phyloP scores from a whole-genome alignment of 1,140 invertebrate species.

The Microplitis demolitor region DNA sequence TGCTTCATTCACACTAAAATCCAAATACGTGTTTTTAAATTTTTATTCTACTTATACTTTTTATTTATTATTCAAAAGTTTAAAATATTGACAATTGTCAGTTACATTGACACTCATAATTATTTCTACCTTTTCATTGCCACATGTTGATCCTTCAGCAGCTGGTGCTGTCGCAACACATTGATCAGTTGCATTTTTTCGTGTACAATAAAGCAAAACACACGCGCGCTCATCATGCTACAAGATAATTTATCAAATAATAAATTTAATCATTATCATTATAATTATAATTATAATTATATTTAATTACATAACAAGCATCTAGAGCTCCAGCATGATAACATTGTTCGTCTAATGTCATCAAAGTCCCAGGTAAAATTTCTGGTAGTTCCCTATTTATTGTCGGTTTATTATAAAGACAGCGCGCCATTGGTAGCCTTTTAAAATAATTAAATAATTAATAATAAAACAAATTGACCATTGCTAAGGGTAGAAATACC shows the following conservation, averaged over 20 bases:
- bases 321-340: neutral
- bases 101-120: no score
- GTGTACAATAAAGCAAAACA: neutral
- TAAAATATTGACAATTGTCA: no score
- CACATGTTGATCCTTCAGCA: constrained; percentile 12
- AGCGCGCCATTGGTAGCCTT: neutral
- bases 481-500: no score
- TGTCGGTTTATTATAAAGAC: constrained; percentile 3
- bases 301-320: constrained; percentile 2
- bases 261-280: neutral
- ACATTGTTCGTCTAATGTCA: constrained; percentile 12
- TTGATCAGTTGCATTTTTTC: neutral
- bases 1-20: no score
- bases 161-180: neutral
- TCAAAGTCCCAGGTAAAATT: constrained; percentile 1
- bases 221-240: constrained; percentile 8
- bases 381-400: neutral
- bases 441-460: neutral
- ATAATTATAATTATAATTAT: neutral
- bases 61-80: no score
- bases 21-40: no score
- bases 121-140: constrained; percentile 1
- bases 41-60: neutral
- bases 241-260: neutral
- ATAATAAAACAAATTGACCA: neutral